Evolutionary conservation across 2,888 invertebrate species (phyloP).

Genomic region (Argynnis bischoffii): DNA sequence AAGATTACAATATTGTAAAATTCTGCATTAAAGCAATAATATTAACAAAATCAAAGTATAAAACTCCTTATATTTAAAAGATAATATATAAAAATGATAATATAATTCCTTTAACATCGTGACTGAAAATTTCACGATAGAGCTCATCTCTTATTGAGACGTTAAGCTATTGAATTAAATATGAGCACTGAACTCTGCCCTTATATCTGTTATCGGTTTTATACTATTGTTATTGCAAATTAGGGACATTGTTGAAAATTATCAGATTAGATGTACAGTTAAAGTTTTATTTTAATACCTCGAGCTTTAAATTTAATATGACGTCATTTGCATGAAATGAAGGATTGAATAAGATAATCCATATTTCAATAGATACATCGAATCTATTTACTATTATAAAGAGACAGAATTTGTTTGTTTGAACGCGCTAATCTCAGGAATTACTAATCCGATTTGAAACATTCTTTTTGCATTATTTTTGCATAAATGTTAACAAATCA

Average conservation of each 20-base stretch:
- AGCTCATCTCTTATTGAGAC: conserved; percentile 44
- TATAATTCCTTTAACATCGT: conserved; percentile 38
- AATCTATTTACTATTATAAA: too few species aligned
- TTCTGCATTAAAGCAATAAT: not conserved
- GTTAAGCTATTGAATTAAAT: conserved; percentile 55
- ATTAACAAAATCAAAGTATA: not conserved
- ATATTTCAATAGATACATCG: too few species aligned
- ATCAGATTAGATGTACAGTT: conserved; percentile 16
- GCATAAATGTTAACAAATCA: too few species aligned
- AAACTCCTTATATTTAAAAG: conserved; percentile 1
- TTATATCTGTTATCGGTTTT: conserved; percentile 34
- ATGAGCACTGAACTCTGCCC: conserved; percentile 50
- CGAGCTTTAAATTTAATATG: not conserved
- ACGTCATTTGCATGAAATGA: too few species aligned
- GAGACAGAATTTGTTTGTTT: too few species aligned
- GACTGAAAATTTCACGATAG: conserved; percentile 43
- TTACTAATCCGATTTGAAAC: too few species aligned
- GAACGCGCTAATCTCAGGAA: too few species aligned
- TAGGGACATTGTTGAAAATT: conserved; percentile 25
- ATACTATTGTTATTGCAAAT: conserved; percentile 32
- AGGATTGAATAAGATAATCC: too few species aligned
- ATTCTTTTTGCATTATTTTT: too few species aligned
- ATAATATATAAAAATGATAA: conserved; percentile 11
- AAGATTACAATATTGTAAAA: too few species aligned
- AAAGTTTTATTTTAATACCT: not conserved